Base-by-base conservation (phyloP, 2,113 vertebrate species). In the Sterna hirundo region DNA sequence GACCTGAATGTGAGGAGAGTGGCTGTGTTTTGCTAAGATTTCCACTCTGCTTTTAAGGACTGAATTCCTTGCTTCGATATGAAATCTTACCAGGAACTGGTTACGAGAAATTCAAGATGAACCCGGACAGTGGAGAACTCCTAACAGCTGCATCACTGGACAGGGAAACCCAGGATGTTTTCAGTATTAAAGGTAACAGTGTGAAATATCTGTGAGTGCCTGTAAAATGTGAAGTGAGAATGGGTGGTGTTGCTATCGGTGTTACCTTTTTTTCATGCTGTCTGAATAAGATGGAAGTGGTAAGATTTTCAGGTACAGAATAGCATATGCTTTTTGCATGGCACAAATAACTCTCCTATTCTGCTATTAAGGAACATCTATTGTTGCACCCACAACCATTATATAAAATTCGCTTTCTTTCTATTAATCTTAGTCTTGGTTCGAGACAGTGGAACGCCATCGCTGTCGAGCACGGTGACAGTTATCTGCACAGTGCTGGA, bases 401-500 rank as follows among this genome's bases (percentile, higher is more conserved):
- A n/a, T 61, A 58, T 78, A 62, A 87, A 88, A 49, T 46, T 68
- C 66, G 3, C 30, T 69, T n/a, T 97, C 70, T 97, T 91, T 89
- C 65, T 88, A 6, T 78, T 95, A 30, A 16, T 68, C 64, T 54
- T 96, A 99, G 99, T 99, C 36, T 97, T 99, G 47, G 99, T 98
- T 68, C 98, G 95, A 78, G 99, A 99, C 44, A 97, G 98, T 66
- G 98, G 99, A 55, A 18, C 86, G 3, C 98, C 96, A 0, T 95
- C 98, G 0, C 96, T 99, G 52, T 99, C 99, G 0, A 97, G 98
- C 49, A 99, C 96, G 0, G 77, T 98, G 6, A 98, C 98, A 2
- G 79, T 99, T 83, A 34, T 98, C 72, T 99, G 99, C 94, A 98
- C 95, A 1, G 98, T 99, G 36, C 97, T 99, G 92, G 99, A 99